phyloP scores from a whole-genome alignment of 2,797 vertebrate species.

The Diceros bicornis region DNA sequence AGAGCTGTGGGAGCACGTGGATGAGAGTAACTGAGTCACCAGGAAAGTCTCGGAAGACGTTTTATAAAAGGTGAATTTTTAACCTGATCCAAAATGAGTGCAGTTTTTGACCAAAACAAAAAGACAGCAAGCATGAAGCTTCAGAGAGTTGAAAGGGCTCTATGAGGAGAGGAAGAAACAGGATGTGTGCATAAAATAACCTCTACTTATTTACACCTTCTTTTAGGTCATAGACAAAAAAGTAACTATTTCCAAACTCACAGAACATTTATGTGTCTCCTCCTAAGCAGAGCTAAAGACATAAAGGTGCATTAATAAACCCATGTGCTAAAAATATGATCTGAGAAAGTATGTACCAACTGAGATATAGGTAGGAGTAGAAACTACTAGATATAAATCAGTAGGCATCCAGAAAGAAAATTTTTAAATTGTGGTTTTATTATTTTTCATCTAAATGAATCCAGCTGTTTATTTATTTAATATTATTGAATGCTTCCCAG shows the following conservation, averaged over 20 bases:
- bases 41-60: background rate
- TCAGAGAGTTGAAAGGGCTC: background rate
- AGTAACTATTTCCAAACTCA: constrained; percentile 3
- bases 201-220: background rate
- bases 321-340: background rate
- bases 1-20: background rate
- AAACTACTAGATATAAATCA: constrained; percentile 50
- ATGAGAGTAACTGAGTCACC: background rate
- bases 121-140: background rate
- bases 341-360: constrained; percentile 19
- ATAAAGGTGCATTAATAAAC: background rate
- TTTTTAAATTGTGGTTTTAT: constrained; percentile 17
- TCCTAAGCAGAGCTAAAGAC: background rate
- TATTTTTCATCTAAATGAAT: constrained; percentile 33
- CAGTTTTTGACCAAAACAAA: constrained; percentile 35
- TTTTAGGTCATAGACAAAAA: background rate
- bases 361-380: background rate
- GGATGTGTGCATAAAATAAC: background rate
- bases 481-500: background rate
- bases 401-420: background rate
- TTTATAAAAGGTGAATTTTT: background rate
- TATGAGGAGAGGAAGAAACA: background rate
- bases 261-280: background rate
- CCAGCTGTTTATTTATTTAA: background rate
- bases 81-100: background rate